Base-by-base conservation (phyloP, 2,113 vertebrate genomes). In the Argyrosomus japonicus region DNA sequence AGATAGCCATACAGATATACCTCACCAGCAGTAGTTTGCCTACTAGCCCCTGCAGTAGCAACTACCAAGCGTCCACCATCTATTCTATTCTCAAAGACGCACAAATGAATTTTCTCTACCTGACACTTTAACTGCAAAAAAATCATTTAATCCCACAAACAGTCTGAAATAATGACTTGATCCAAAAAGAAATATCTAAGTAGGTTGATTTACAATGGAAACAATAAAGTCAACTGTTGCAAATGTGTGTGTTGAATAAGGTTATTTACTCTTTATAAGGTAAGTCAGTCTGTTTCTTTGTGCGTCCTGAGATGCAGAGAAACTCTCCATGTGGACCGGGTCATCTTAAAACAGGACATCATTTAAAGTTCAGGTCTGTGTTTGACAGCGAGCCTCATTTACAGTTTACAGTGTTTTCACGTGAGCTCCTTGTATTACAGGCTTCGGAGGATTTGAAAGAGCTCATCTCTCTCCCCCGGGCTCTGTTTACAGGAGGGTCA, bases 401-500 rank as follows among this genome's bases (percentile, higher is more conserved):
- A 51, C 67, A 21, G 58, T 74, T 74, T 67, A 73, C 67, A 61
- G 58, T 50, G 78, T 40, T 65, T 81, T 73, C 68, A 67, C 23
- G 45, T 71, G 73, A 74, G 78, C 48, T 50, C 36, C 75, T 68
- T 68, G 61, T 32, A 54, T 81, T 70, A 70, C 75, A 82, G 74
- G 64, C 81, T 85, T 32, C 71, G 65, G 47, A 62, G 61, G 68
- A 25, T 76, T 72, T 82, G 36, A 70, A 25, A 58, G 72, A 57
- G 61, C 67, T 71, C 60, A 61, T 71, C 78, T 57, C 54, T 62
- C 79, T 29, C 81, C 25, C 51, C 54, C 17, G 5, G 5, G 60
- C 80, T 89, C 68, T 86, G 79, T 86, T 84, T 87, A 82, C 63
- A 81, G 48, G 9, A 25, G 50, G 50, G 51, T 61, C 63, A 32